phyloP scores from a whole-genome alignment of 1,140 invertebrate genomes.

The Asobara japonica region DNA sequence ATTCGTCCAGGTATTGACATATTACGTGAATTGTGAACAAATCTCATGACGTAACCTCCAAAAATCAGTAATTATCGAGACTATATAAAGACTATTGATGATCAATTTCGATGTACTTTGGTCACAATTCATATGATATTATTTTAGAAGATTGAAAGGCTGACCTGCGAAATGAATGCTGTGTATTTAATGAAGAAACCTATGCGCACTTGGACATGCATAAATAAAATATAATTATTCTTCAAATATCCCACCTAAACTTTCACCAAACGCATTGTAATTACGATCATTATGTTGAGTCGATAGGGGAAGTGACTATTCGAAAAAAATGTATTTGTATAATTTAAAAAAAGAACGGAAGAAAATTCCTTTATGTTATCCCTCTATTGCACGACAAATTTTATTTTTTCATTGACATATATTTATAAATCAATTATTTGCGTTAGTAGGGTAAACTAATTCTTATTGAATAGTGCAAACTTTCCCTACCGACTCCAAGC shows the following conservation, averaged over 20 bases:
- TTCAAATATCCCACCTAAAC: slow-evolving; percentile 49
- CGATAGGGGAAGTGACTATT: slow-evolving; percentile 47
- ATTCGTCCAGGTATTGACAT: neutral
- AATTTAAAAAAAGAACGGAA: slow-evolving; percentile 28
- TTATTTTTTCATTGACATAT: neutral
- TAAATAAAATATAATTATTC: slow-evolving; percentile 26
- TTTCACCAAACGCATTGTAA: slow-evolving; percentile 57
- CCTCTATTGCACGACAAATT: neutral
- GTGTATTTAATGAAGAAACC: slow-evolving; percentile 2
- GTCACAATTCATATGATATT: neutral
- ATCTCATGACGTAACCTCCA: no score
- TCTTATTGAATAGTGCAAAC: slow-evolving; percentile 36
- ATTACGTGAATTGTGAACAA: neutral
- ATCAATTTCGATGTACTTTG: neutral
- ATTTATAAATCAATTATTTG: neutral
- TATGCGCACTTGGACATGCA: slow-evolving; percentile 22
- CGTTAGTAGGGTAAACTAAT: slow-evolving; percentile 6
- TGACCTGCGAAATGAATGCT: slow-evolving; percentile 10
- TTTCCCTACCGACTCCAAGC: slow-evolving; percentile 29
- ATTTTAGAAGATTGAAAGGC: neutral
- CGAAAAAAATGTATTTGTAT: slow-evolving; percentile 21
- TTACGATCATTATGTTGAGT: slow-evolving; percentile 49
- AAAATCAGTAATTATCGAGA: no score
- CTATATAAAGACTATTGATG: no score
- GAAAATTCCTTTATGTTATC: slow-evolving; percentile 6